Evolutionary conservation across 2,888 invertebrate species (phyloP).

Genomic region (Ischnus inquisitorius): DNA sequence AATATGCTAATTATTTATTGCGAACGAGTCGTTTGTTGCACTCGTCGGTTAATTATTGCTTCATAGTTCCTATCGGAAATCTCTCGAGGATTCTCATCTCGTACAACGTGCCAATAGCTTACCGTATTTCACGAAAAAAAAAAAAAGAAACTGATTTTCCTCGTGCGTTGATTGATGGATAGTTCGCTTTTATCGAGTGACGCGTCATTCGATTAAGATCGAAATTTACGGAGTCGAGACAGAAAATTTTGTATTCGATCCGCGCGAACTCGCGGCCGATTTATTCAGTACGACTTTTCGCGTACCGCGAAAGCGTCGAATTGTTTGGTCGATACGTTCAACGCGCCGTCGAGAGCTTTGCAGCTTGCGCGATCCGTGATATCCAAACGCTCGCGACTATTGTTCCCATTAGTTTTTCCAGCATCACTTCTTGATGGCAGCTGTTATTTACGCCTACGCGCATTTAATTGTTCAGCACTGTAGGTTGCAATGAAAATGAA

Average conservation of each 20-base stretch:
- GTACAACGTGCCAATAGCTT: not conserved
- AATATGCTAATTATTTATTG: not conserved
- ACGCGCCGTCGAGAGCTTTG: constrained; percentile 12
- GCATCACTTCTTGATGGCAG: not conserved
- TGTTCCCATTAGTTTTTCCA: not conserved
- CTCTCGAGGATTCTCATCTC: not conserved
- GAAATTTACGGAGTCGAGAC: not conserved
- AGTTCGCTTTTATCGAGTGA: not conserved
- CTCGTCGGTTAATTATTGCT: not conserved
- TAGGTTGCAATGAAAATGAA: not conserved
- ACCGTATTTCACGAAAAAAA: not conserved
- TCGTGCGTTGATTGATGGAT: constrained; percentile 22
- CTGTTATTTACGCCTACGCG: not conserved
- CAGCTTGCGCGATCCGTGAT: constrained; percentile 3
- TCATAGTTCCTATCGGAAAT: not conserved
- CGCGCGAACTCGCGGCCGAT: not conserved
- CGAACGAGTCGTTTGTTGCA: not conserved
- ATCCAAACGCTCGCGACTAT: constrained; percentile 28
- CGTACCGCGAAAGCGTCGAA: constrained; percentile 17
- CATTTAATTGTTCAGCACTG: not conserved
- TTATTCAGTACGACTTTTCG: constrained; percentile 30
- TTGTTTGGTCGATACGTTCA: constrained; percentile 62
- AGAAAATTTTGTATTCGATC: not conserved
- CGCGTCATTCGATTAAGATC: not conserved
- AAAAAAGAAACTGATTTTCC: constrained; percentile 37